phyloP scores from a whole-genome alignment of 2,113 vertebrate species.

The Cepphus grylle region DNA sequence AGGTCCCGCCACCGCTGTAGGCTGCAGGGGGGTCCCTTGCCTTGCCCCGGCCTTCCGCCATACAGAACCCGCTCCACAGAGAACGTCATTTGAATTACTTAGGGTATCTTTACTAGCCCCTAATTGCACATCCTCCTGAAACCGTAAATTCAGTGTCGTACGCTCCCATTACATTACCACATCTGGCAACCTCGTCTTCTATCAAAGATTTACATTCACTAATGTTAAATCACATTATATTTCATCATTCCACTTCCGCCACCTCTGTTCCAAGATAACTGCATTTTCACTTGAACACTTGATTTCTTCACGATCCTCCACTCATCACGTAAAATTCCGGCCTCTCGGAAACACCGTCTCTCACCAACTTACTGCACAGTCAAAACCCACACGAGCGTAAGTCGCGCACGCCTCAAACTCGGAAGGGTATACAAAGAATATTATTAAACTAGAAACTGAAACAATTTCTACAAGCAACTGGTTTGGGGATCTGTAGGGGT shows the following conservation, averaged over 20 bases:
- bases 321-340: rapidly evolving
- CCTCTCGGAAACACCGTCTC: neutral
- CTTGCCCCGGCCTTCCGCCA: neutral
- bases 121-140: neutral
- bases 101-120: neutral
- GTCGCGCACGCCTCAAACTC: neutral
- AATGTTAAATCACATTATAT: neutral
- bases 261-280: neutral
- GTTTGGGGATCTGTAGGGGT: neutral
- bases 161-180: too few relatives aligned
- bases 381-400: rapidly evolving
- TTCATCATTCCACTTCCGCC: neutral
- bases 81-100: neutral
- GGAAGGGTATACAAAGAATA: too few relatives aligned
- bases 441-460: neutral
- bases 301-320: neutral
- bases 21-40: neutral
- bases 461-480: neutral
- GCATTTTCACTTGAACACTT: neutral
- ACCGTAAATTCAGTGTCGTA: neutral
- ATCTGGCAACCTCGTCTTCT: too few relatives aligned
- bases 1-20: rapidly evolving
- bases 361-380: too few relatives aligned
- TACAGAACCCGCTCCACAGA: neutral
- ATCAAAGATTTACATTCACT: neutral